Base-by-base conservation (phyloP, 2,888 invertebrate genomes). In the Fragum whitleyi region DNA sequence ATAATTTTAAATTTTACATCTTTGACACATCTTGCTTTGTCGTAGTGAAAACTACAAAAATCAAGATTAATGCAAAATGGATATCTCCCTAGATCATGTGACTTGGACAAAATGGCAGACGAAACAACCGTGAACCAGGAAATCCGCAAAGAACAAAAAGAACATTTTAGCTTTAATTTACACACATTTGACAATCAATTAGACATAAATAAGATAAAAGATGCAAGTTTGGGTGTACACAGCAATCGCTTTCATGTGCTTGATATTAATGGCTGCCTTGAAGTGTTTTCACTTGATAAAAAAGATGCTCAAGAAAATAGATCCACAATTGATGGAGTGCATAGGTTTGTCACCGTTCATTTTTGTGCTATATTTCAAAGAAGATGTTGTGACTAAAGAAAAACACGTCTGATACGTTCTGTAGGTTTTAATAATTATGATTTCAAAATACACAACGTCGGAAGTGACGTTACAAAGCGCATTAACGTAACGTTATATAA, bases 91-190 rank as follows among this genome's bases (percentile, higher is more conserved):
- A 19, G n/a, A 47, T 85, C 85, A 85, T 82, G 85, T 85, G 85
- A 85, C 82, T 47, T 80, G 75, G 47, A 65, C 81, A 85, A 85
- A 85, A 85, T 85, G 85, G 82, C 74, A 59, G 81, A 76, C 42
- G 57, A 23, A 28, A 16, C 23, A 28, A 62, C 19, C 0, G 26
- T 21, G 21, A 21, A 53, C 23, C 6, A 28, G 51, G 55, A 74
- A 67, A 59, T 51, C 21, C 59, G 6, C 21, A 28, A 62, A 14
- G 21, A 32, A 14, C 14, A 23, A 53, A 65, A 57, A 6, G 19
- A 26, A 23, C 28, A 23, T 69, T 74, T 84, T 70, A 57, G 55
- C 21, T 84, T 76, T 72, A 61, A 70, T 72, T 74, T 81, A 26
- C 78, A 77, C 28, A 84, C 74, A 51, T 76, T 81, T 51, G 42